Conservation (phyloP, 2,797 vertebrate species). For the Aeoliscus strigatus region DNA sequence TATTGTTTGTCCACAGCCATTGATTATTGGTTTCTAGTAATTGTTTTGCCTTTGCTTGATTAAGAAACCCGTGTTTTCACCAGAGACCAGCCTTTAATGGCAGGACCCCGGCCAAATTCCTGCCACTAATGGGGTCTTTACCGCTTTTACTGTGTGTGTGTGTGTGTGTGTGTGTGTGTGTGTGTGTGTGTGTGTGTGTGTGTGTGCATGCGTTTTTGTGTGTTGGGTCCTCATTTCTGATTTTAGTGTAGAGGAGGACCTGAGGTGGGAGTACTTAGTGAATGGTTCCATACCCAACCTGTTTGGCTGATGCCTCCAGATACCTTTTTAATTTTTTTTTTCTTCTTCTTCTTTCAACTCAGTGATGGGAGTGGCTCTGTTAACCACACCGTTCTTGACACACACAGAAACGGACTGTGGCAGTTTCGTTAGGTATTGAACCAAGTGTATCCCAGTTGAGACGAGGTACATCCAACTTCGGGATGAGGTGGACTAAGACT, state of each 20-base stretch:
- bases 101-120: slow-evolving; percentile 24
- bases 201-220: no score
- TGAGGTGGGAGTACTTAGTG: slow-evolving; percentile 3
- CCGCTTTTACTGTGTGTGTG: no score
- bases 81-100: slow-evolving; percentile 37
- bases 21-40: slow-evolving; percentile 72
- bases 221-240: slow-evolving; percentile 21
- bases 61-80: slow-evolving; percentile 72
- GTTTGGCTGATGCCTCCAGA: slow-evolving; percentile 18
- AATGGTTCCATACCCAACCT: slow-evolving; percentile 16
- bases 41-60: slow-evolving; percentile 75
- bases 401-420: no score
- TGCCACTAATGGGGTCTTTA: slow-evolving; percentile 19
- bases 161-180: no score
- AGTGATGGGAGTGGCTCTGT: no score
- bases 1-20: slow-evolving; percentile 50
- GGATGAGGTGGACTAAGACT: no score
- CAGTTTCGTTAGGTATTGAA: no score
- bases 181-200: no score
- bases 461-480: slow-evolving; percentile 14
- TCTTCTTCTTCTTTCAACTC: no score
- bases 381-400: no score
- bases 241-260: slow-evolving; percentile 9
- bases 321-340: no score
- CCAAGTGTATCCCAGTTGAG: slow-evolving; percentile 22